Percentiles rank a stretch among this genome's conserved stretches.
phyloP scores from a whole-genome alignment of 2,113 vertebrate genomes.

The Heteronetta atricapilla region DNA sequence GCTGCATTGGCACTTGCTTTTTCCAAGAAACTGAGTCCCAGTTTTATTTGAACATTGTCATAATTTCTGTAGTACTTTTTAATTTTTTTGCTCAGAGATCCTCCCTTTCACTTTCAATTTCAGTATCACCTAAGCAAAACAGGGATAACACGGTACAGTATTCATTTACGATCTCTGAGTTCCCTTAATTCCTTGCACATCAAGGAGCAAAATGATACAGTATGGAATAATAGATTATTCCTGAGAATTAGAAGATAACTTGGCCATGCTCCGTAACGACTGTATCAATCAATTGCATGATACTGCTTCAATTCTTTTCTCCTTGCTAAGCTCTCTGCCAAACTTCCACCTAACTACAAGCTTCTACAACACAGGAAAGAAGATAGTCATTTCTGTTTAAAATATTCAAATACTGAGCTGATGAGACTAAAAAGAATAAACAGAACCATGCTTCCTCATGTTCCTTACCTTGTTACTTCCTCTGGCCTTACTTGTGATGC shows the following conservation, averaged over 20 bases:
- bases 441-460: neutral
- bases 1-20: neutral
- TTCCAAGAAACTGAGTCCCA: neutral
- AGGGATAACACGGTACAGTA: neutral
- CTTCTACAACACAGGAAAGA: neutral
- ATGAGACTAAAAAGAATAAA: neutral
- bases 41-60: neutral
- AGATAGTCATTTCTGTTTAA: neutral
- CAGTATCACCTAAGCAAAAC: neutral
- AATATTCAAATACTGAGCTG: neutral
- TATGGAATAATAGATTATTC: neutral
- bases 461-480: slow-evolving; percentile 94
- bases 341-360: neutral
- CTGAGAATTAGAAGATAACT: neutral
- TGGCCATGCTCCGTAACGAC: neutral
- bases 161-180: neutral
- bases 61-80: too few relatives aligned
- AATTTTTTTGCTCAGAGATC: neutral
- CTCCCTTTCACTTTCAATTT: neutral
- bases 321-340: neutral
- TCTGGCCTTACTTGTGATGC: slow-evolving; percentile 95
- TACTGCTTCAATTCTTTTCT: neutral
- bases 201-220: neutral
- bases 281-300: neutral
- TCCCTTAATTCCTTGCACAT: neutral